Base-by-base conservation (phyloP, 2,888 invertebrate species). In the Phrixothrix hirtus region DNA sequence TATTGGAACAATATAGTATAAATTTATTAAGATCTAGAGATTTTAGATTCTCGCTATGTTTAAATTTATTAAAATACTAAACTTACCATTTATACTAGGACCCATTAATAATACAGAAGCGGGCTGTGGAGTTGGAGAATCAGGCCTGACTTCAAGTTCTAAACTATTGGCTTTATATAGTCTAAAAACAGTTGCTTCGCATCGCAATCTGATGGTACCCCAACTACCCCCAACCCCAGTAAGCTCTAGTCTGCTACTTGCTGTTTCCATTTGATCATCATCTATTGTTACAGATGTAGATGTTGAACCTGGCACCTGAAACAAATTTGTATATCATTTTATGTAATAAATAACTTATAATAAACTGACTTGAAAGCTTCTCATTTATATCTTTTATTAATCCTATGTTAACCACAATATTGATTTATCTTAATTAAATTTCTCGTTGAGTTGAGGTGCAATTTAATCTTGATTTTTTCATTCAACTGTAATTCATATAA, bases 111-210 rank as follows among this genome's bases (percentile, higher is more conserved):
- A 74, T 21, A 84, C 84, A 17, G 83, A 83, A 1, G 83, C 83
- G 2, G 83, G 82, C 52, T 82, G 83, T 1, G 82, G 81, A 15
- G 52, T 56, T 1, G 83, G 81, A 14, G 80, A 81, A 49, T 83
- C 79, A 51, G 84, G 84, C 32, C 78, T 77, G 48, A 84, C 74
- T 34, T 83, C 81, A 49, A 84, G 70, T 39, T 83, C 83, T 57
- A 81, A 76, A 66, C 84, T 84, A 37, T 81, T 79, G 46, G 80
- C 79, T 60, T 80, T 79, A 78, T 83, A 84, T 51, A 83, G 76
- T 60, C 82, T 80, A 65, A 82, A 84, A 61, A 84, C 77, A n/a
- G 81, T 78, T 21, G 84, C 83, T 70, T 83, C 83, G 69, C 84
- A 84, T 50, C 83, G 80, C 55, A 84, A 73, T 13, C 78, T 67